Base-by-base conservation (phyloP, 2,113 vertebrate genomes). In the Solenodon paradoxus region DNA sequence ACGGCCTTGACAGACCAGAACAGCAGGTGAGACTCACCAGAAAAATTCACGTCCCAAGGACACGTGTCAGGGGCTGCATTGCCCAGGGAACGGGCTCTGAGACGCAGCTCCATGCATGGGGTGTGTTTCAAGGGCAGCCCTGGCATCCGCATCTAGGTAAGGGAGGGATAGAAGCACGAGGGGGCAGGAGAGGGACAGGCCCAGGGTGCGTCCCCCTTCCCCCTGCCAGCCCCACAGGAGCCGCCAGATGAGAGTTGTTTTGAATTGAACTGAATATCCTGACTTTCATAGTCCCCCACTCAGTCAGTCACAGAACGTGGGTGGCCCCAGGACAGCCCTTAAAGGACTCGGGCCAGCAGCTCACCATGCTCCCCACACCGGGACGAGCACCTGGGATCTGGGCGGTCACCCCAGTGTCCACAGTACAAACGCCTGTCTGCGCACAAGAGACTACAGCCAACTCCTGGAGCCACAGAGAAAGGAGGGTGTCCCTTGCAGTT, bases 201-300 rank as follows among this genome's bases (percentile, higher is more conserved):
- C 57, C 24, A 1, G 4, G 35, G n/a, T 16, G 20, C 9, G 0
- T 17, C 32, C n/a, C 32, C 69, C 3, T 11, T 1, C 2, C 35
- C 7, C 5, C 68, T 38, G n/a, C 68, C 0, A 2, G 69, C 10
- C 0, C 61, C 22, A 35, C 15, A 0, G 0, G 0, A 28, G 66
- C 26, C 22, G 9, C 30, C 19, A 40, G 38, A 7, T 6, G 57
- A 53, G 85, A 5, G 4, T 30, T 69, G 42, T 22, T 83, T 42
- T 3, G 6, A 45, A 64, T 59, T 42, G 64, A 22, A 19, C 40
- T 10, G 6, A 35, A 17, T 42, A 20, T n/a, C 35, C 30, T 51
- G 2, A 8, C 22, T 32, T 64, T 74, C 17, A 8, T 63, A 45
- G n/a, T n/a, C 55, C 9, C 35, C 20, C 11, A 11, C 68, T n/a